Evolutionary conservation across 1,140 invertebrate genomes (phyloP), one percentile per base, ranked within the genome.

Genomic region (Neodiprion pinetum): DNA sequence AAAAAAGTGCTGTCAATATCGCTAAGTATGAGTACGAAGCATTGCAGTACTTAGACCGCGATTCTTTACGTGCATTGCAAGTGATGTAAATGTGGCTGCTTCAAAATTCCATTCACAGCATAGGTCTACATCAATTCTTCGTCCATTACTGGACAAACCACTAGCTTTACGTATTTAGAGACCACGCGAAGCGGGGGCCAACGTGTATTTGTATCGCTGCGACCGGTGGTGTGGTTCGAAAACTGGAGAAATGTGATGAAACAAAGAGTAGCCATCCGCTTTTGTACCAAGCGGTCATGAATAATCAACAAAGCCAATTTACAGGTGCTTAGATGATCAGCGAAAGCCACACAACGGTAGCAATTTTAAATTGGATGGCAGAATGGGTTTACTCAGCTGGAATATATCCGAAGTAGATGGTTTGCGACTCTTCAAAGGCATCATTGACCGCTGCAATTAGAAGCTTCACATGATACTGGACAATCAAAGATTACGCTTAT

Each of bases 331-430:
- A 81, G 66, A 79, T 81, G 78, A 67, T 83, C 9, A 73, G 74
- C 12, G 79, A 79, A 66, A 72, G 74, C 12, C 80, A 81, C 61
- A 74, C 78, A n/a, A 80, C 78, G 11, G 66, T 71, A 8, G 23
- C 71, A 1, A 80, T 82, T 65, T 48, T 49, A 10, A 67, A 40
- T 74, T 82, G 80, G 74, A 68, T 80, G 53, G 68, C 61, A 65
- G 71, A 81, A 50, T 83, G 79, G 78, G 61, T 74, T 8, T 12
- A 61, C 28, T 12, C 40, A 72, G 81, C 78, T 11, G 80, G 75
- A 8, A 73, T 77, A 48, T 21, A n/a, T 48, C 81, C 81, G n/a
- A 73, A 74, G 40, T 72, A 76, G 71, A 67, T 81, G 10, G 74
- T 80, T 12, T 70, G 28, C 49, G 80, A 83, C 67, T 71, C 53